A percentile compares a stretch with the other conserved stretches of the same genome.
Conservation (phyloP, 2,888 invertebrate species). For the Sialis lutaria region DNA sequence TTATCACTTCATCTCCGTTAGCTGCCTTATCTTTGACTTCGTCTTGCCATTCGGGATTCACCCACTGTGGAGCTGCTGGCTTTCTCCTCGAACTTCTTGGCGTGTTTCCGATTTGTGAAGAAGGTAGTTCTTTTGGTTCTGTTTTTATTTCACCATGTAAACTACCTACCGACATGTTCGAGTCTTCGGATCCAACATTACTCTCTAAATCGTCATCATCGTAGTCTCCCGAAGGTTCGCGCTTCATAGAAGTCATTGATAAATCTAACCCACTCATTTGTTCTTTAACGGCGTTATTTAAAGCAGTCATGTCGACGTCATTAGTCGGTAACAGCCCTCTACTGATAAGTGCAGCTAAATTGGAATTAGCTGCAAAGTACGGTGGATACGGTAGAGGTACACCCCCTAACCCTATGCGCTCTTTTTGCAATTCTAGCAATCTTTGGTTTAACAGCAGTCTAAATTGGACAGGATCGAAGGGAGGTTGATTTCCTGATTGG, state of each 20-base stretch:
- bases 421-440: conserved; percentile 72
- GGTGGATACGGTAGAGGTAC: conserved; percentile 61
- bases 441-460: conserved; percentile 76
- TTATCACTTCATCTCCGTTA: conserved; percentile 62
- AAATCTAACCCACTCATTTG: conserved; percentile 74
- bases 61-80: conserved; percentile 94
- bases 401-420: conserved; percentile 60
- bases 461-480: conserved; percentile 86
- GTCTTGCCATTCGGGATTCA: conserved; percentile 86
- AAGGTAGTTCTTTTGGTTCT: conserved; percentile 30
- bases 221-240: conserved; percentile 58
- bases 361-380: conserved; percentile 60
- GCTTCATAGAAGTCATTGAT: conserved; percentile 66
- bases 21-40: conserved; percentile 31
- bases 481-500: conserved; percentile 43
- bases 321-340: conserved; percentile 44
- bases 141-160: conserved; percentile 39
- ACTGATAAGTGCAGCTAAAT: conserved; percentile 58
- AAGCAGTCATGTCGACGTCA: conserved; percentile 33
- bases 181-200: conserved; percentile 55
- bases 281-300: conserved; percentile 49
- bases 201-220: conserved; percentile 66
- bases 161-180: conserved; percentile 28
- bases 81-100: conserved; percentile 59
- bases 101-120: conserved; percentile 12